Evolutionary conservation across 2,797 vertebrate genomes (phyloP).

Genomic region (Argentina silus): DNA sequence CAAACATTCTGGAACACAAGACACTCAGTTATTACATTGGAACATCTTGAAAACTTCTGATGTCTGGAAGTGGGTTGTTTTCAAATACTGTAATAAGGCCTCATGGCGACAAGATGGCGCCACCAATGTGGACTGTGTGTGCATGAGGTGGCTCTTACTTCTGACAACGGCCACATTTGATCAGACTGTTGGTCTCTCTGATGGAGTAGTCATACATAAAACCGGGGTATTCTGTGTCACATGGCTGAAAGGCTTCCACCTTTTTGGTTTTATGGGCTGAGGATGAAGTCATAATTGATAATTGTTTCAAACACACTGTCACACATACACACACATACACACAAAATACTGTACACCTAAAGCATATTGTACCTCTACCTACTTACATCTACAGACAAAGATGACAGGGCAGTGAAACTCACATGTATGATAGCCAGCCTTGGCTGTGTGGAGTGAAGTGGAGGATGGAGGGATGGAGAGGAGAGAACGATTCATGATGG

Average conservation of each 20-base stretch:
- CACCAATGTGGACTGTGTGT: background rate
- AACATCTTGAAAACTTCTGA: too few species aligned
- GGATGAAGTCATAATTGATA: background rate
- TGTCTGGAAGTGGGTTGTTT: background rate
- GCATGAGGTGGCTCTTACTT: conserved; percentile 79
- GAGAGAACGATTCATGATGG: conserved; percentile 38
- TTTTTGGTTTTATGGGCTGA: conserved; percentile 92
- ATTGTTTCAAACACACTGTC: background rate
- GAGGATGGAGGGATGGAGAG: conserved; percentile 29
- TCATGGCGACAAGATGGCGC: background rate
- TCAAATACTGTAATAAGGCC: background rate
- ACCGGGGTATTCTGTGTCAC: conserved; percentile 90
- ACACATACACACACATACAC: conserved; percentile 10
- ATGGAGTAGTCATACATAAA: conserved; percentile 86
- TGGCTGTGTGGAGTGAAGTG: conserved; percentile 64
- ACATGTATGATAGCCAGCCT: conserved; percentile 78
- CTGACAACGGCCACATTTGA: conserved; percentile 90
- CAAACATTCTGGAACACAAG: conserved; percentile 80
- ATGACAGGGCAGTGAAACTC: conserved; percentile 50
- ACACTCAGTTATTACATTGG: background rate
- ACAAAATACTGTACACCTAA: background rate
- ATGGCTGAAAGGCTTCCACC: conserved; percentile 85
- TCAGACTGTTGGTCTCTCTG: conserved; percentile 87
- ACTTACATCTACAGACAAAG: background rate
- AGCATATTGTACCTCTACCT: background rate